Base-by-base conservation (phyloP, 2,797 vertebrate genomes). In the Microtus californicus region DNA sequence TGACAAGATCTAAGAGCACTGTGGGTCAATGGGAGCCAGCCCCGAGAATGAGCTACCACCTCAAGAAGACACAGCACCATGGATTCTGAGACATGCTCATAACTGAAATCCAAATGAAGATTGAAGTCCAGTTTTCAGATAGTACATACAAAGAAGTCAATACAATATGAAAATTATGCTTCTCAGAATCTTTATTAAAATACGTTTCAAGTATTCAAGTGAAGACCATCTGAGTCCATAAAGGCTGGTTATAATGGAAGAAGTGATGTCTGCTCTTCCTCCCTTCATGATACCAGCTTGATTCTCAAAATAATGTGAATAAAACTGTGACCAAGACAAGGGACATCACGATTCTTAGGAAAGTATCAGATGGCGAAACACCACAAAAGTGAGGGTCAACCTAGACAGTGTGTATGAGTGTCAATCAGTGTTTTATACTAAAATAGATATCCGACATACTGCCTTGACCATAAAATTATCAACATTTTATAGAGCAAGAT, bases 291-390 rank as follows among this genome's bases (percentile, higher is more conserved):
- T 78, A 43, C 54, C 65, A 34, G 31, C n/a, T 29, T 81, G 63
- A 17, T 11, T 95, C 93, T 93, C 73, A 63, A 90, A 90, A 71
- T 74, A 90, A 93, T 43, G 77, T 93, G 59, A 92, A 17, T 74
- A 92, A 29, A 67, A n/a, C 21, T 40, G 67, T 80, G 14, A 93
- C 19, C 54, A 85, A 90, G 76, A 51, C 91, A 78, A 89, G 15
- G 27, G 6, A 12, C 25, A 73, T 51, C 43, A 81, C 67, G n/a
- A 93, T 15, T 87, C 43, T 9, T 40, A 92, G 89, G 61, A 90
- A 95, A 95, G 37, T 34, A 69, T 29, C 25, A 10, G 14, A 4
- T 48, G 61, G 6, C 10, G n/a, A 87, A 56, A 77, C 37, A 67
- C 9, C n/a, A 43, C 29, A 67, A 88, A 63, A n/a, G 0, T 48